phyloP scores from a whole-genome alignment of 2,113 vertebrate genomes.

The Setophaga petechia region DNA sequence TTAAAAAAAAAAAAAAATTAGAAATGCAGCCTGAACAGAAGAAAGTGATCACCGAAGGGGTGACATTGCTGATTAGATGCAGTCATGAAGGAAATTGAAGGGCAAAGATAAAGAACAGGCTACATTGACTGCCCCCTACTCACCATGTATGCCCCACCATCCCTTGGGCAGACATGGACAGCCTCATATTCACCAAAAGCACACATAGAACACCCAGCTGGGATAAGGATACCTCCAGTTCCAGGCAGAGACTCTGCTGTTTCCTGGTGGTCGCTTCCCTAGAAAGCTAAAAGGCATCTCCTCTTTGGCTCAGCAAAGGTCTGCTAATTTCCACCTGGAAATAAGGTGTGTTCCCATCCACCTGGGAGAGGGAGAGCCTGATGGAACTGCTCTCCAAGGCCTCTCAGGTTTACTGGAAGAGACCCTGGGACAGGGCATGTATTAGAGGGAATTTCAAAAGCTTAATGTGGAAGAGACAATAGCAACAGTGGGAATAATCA shows the following conservation, averaged over 20 bases:
- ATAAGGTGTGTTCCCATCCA: neutral
- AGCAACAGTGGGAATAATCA: neutral
- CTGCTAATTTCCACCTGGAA: neutral
- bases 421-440: neutral
- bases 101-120: neutral
- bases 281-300: neutral
- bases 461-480: neutral
- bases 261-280: neutral
- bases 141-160: fast-evolving
- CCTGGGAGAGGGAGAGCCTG: fast-evolving
- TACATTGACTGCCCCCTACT: fast-evolving
- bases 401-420: neutral
- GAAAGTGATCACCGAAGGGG: neutral
- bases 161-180: neutral
- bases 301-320: neutral
- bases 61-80: neutral
- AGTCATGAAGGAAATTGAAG: neutral
- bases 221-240: neutral
- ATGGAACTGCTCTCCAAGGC: neutral
- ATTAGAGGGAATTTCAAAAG: neutral
- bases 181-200: neutral
- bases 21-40: neutral
- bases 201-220: neutral
- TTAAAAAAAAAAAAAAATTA: neutral
- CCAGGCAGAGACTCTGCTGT: too few species aligned